Conservation (phyloP, 1,140 invertebrate genomes). For the Maniola jurtina region DNA sequence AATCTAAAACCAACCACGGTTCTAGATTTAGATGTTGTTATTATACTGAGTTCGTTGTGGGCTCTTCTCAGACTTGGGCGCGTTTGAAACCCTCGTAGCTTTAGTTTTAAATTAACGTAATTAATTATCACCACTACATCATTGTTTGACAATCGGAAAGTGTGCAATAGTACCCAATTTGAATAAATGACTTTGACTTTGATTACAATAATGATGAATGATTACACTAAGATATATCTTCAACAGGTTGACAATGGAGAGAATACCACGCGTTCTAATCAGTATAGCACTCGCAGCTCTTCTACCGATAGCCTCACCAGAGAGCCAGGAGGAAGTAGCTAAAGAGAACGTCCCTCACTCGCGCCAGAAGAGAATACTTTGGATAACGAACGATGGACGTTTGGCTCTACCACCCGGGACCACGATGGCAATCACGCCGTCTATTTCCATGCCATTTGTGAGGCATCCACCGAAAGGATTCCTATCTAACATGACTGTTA, state of each 20-base stretch:
- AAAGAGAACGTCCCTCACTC: constrained; percentile 81
- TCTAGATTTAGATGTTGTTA: no score
- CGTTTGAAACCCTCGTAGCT: no score
- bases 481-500: constrained; percentile 90
- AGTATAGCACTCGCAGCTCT: constrained; percentile 67
- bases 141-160: no score
- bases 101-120: no score
- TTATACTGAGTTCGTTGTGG: no score
- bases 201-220: constrained; percentile 16
- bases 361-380: constrained; percentile 88
- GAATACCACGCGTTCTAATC: constrained; percentile 61
- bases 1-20: no score
- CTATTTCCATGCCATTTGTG: constrained; percentile 89
- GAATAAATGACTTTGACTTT: no score
- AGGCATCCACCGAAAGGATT: constrained; percentile 91
- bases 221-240: constrained; percentile 22
- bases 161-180: no score
- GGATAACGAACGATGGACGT: constrained; percentile 90
- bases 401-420: constrained; percentile 90
- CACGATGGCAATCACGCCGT: constrained; percentile 87
- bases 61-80: no score
- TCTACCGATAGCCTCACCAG: constrained; percentile 58
- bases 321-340: constrained; percentile 45
- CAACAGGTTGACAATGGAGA: constrained; percentile 57
- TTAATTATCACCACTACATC: no score